Conservation (phyloP, 2,797 vertebrate genomes). For the Catostomus latipinnis region DNA sequence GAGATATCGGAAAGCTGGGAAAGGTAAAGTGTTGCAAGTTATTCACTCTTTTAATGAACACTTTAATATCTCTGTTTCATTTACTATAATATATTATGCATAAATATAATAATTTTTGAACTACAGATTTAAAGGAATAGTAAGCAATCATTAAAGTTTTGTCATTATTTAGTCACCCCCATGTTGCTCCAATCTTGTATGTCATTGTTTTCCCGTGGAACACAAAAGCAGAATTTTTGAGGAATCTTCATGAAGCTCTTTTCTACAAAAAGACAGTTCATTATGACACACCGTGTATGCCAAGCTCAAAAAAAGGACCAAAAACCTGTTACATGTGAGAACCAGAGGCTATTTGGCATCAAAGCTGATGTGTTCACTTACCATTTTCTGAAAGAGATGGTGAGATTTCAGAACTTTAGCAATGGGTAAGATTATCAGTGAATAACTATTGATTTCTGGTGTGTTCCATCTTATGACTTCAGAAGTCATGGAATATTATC, state of each 20-base stretch:
- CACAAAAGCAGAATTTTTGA: too few species aligned
- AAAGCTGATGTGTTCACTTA: too few species aligned
- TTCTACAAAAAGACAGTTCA: not conserved
- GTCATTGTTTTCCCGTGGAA: not conserved
- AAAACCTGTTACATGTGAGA: not conserved
- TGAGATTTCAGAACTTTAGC: not conserved
- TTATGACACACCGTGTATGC: not conserved
- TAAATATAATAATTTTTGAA: not conserved
- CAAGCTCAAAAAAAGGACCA: too few species aligned
- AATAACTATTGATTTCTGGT: too few species aligned
- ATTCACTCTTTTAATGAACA: not conserved
- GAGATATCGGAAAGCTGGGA: slow-evolving; percentile 88
- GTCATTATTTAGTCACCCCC: not conserved
- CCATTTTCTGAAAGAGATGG: too few species aligned
- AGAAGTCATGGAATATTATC: too few species aligned
- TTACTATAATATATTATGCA: not conserved
- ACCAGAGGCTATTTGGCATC: too few species aligned
- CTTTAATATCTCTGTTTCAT: not conserved
- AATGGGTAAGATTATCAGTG: too few species aligned
- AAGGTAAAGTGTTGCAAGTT: slow-evolving; percentile 80
- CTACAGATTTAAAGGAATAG: not conserved
- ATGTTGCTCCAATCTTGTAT: not conserved
- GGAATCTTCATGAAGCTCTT: not conserved
- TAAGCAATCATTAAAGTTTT: not conserved
- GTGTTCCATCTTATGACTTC: too few species aligned